phyloP scores from a whole-genome alignment of 2,113 vertebrate species.

The Fregetta grallaria region DNA sequence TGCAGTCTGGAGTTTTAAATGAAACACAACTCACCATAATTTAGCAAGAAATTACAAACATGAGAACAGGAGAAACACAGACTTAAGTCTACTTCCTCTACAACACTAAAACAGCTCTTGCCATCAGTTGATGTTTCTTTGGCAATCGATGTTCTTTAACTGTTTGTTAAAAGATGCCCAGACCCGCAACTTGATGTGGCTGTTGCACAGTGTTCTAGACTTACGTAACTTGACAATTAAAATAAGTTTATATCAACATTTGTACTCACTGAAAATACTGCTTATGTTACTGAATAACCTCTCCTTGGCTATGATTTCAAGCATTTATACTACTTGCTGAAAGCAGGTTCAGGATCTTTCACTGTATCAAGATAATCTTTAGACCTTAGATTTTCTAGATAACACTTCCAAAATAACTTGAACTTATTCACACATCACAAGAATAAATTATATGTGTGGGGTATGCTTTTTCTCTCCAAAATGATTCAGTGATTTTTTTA shows the following conservation, averaged over 20 bases:
- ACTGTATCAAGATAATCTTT: not conserved
- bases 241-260: not conserved
- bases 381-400: not conserved
- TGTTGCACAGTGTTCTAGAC: not conserved
- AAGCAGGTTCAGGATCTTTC: not conserved
- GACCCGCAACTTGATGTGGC: not conserved
- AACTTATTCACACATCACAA: not conserved
- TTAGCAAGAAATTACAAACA: not conserved
- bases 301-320: not conserved
- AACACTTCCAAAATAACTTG: not conserved
- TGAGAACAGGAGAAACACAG: not conserved
- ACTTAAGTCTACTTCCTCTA: not conserved
- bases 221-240: not conserved
- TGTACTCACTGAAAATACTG: not conserved
- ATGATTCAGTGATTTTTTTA: no score
- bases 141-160: not conserved
- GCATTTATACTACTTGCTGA: not conserved
- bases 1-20: not conserved
- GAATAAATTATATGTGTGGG: not conserved
- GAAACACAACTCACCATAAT: rapidly evolving
- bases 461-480: not conserved
- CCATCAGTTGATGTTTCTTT: rapidly evolving
- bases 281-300: not conserved
- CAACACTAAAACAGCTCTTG: not conserved
- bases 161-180: not conserved